Evolutionary conservation across 2,888 invertebrate genomes (phyloP).

Genomic region (Zelleria hepariella): DNA sequence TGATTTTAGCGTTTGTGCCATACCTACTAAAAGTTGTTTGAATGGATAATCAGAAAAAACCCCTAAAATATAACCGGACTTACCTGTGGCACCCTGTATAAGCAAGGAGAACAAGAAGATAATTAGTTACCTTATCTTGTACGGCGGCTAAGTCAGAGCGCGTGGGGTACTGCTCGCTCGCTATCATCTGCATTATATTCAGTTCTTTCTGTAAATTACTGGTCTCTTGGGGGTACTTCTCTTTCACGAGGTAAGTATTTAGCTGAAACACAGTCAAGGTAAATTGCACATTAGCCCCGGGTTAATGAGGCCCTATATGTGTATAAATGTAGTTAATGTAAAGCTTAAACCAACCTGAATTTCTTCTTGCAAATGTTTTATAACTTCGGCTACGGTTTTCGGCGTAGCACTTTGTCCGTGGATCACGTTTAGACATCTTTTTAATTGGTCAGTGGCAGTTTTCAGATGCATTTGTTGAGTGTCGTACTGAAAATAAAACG

Average conservation of each 20-base stretch:
- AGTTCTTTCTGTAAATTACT: constrained; percentile 74
- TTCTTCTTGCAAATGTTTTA: constrained; percentile 83
- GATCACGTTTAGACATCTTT: constrained; percentile 75
- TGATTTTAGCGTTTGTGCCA: no score
- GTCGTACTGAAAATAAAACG: constrained; percentile 29
- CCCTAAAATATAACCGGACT: no score
- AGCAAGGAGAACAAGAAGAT: neutral
- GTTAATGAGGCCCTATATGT: neutral
- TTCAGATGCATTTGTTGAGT: constrained; percentile 60
- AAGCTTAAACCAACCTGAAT: constrained; percentile 61
- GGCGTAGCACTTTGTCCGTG: constrained; percentile 63
- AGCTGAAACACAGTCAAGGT: constrained; percentile 41
- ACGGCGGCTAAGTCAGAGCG: constrained; percentile 75
- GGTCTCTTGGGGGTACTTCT: constrained; percentile 84
- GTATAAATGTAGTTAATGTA: neutral
- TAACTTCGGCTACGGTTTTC: constrained; percentile 73
- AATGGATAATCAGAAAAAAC: no score
- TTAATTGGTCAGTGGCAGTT: constrained; percentile 70
- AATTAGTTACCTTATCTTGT: constrained; percentile 70
- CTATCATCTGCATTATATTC: constrained; percentile 77
- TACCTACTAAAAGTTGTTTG: no score
- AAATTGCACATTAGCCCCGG: neutral
- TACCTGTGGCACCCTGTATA: no score
- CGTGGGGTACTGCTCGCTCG: constrained; percentile 75
- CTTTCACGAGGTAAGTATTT: constrained; percentile 81